Conservation (phyloP, 2,888 invertebrate genomes). For the Platycheirus albimanus region DNA sequence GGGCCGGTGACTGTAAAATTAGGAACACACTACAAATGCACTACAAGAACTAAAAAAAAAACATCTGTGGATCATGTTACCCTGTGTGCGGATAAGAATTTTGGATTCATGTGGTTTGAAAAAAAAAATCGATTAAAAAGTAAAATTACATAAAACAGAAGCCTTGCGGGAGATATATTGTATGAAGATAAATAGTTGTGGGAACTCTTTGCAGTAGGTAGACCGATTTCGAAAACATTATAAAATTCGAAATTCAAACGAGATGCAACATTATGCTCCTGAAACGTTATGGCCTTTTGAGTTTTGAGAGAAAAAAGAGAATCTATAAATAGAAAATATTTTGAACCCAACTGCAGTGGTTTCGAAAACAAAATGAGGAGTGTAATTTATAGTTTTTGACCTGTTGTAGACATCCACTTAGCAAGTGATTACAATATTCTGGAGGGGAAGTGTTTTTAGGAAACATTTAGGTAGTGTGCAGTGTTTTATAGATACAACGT, state of each 20-base stretch:
- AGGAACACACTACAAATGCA: conserved; percentile 3
- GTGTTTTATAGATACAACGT: no score
- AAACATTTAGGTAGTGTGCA: no score
- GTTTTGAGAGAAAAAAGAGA: no score
- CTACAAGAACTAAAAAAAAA: not conserved
- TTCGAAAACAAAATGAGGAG: not conserved
- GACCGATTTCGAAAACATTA: conserved; percentile 23
- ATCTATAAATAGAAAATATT: not conserved
- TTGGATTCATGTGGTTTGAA: conserved; percentile 59
- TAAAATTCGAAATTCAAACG: no score
- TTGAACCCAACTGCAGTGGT: not conserved
- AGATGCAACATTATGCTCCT: no score
- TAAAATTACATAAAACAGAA: conserved; percentile 15
- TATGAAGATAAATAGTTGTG: no score
- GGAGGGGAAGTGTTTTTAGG: not conserved
- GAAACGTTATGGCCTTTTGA: no score
- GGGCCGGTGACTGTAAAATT: conserved; percentile 38
- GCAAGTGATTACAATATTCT: not conserved
- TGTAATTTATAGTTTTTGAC: conserved; percentile 1
- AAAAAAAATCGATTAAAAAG: not conserved
- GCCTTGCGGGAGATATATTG: conserved; percentile 51
- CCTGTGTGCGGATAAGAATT: conserved; percentile 62
- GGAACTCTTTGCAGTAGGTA: not conserved
- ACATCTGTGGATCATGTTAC: conserved; percentile 71
- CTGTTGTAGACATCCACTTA: conserved; percentile 15